Evolutionary conservation across 2,888 invertebrate species (phyloP), one percentile per base, ranked within the genome.

Genomic region (Seira musarum): DNA sequence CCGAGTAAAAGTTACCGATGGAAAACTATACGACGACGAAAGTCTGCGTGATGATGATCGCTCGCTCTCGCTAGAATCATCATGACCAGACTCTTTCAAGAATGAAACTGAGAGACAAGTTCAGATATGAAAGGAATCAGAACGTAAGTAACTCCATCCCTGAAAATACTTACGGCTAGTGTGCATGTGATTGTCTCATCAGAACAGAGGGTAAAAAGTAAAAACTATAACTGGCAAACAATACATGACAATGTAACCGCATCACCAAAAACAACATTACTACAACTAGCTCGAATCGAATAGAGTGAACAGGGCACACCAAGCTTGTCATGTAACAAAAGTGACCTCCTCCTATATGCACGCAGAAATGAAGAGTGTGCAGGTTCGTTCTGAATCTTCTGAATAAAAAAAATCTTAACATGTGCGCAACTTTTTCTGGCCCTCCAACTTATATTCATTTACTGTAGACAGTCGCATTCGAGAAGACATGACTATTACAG

Each of bases 1-100:
- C 72, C 30, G 30, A 30, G 30, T 63, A 64, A 65, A 64, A 72
- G 72, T 72, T 46, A 72, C 72, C 63, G 72, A 72, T 64, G 63
- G 72, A 72, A 65, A 24, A 30, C n/a, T n/a, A 30, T 30, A 30
- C 30, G 30, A 30, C 30, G 30, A 30, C 2, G 30, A 5, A 30
- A 30, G 30, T 8, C 30, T 2, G 30, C 8, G 30, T 30, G 30
- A 30, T 17, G 53, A 53, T 53, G 53, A 53, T 53, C 53, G 3
- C 17, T 13, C 53, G 30, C 8, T 8, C 2, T 2, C 30, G 30
- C 8, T 8, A 30, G 30, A 8, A 30, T 53, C 53, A 53, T 53
- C n/a, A 53, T 53, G 6, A 3, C 13, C 53, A 53, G 53, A 13
- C 53, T 53, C 53, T 53, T 53, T 53, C 53, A 53, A 53, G 53